Percentiles rank a stretch among this genome's conserved stretches.
These are phyloP conservation scores for Zaprionus africanus DNA, from an alignment of 1,140 invertebrate species.

Conservation along the genomic window DNA sequence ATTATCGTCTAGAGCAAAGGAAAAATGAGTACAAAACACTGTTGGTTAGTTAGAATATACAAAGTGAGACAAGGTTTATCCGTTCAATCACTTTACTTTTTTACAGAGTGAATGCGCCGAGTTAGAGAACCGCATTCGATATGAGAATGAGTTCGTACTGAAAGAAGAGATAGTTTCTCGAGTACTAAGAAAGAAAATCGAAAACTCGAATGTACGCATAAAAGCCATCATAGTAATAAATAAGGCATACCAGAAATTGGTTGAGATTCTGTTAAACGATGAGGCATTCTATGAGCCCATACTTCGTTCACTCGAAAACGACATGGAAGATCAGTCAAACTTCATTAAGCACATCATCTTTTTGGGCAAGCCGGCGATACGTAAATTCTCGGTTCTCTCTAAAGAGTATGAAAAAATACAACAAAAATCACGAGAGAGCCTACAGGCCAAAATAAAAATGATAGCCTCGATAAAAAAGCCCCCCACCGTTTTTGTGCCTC, in stretches of 20 bases:
- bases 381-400: conserved; percentile 64
- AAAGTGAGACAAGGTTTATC: neutral
- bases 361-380: conserved; percentile 75
- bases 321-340: conserved; percentile 78
- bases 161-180: conserved; percentile 66
- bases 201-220: conserved; percentile 76
- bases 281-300: conserved; percentile 81
- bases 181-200: conserved; percentile 66
- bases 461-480: conserved; percentile 36
- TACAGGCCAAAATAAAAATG: conserved; percentile 53
- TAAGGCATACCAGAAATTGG: conserved; percentile 71
- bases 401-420: conserved; percentile 56
- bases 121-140: conserved; percentile 73
- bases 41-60: conserved; percentile 34
- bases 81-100: neutral
- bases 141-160: conserved; percentile 71
- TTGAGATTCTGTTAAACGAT: conserved; percentile 68
- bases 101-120: conserved; percentile 48
- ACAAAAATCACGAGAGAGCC: conserved; percentile 46
- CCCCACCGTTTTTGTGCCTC: neutral
- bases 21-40: conserved; percentile 55
- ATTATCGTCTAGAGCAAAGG: conserved; percentile 54
- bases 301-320: conserved; percentile 62
- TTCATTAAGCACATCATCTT: conserved; percentile 77
- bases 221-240: conserved; percentile 78